Base-by-base conservation (phyloP, 1,140 invertebrate species). In the Orchestia grillus region DNA sequence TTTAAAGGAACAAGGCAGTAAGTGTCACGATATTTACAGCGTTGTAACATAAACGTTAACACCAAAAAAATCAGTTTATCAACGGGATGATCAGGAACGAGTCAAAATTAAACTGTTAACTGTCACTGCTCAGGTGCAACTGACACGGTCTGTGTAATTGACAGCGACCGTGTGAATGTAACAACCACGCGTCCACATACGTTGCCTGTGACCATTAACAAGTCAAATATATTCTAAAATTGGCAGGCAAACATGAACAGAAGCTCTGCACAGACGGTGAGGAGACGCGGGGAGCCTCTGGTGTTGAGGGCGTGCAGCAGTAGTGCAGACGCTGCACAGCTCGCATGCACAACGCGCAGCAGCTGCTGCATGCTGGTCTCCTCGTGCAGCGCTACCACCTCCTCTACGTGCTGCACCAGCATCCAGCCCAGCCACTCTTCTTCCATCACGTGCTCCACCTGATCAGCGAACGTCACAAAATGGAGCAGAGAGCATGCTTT, bases 381-480 rank as follows among this genome's bases (percentile, higher is more conserved):
- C 90, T 97, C 97, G 0, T 98, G 98, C 11, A 98, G 97, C 57
- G 97, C 97, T 36, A 99, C 98, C 0, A 98, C 97, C 44, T 98
- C 98, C 96, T 98, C 97, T 0, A 98, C 98, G 97, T 98, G 98
- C 97, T 98, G 98, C 0, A 98, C 98, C 43, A 99, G 97, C n/a
- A 99, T 97, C 98, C 98, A 99, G 0, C 98, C 98, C 62, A 99
- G 97, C 96, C 98, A 98, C 44, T 98, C 98, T 3, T 98, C 98
- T 97, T 98, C 98, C 96, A 98, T 98, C 28, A 98, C 97, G 97
- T 98, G 96, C 43, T 96, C 95, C 41, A 96, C 96, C 96, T 97
- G 92, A 23, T 4, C 41, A 44, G 88, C 41, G 36, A 44, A 42
- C 19, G 11, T 77, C 1, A 77, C 62, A 6, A 53, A 53, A 77